These are phyloP conservation scores for Drosophila willistoni DNA, from an alignment of 1,140 invertebrate genomes.

Conservation along the genomic window DNA sequence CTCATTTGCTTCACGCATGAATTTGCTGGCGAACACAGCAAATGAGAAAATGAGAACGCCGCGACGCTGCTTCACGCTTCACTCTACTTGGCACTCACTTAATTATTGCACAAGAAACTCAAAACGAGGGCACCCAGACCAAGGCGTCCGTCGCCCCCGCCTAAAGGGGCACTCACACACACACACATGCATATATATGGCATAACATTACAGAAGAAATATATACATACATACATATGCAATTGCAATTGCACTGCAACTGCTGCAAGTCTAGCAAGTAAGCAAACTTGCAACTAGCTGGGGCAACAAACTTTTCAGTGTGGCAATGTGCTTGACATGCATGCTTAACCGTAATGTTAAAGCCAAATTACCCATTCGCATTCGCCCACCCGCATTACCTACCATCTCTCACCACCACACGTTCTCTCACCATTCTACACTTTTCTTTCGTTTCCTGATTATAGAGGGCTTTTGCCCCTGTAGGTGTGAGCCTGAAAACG, in stretches of 20 bases:
- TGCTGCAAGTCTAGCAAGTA: slow-evolving; percentile 34
- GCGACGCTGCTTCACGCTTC: slow-evolving; percentile 69
- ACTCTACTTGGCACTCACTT: slow-evolving; percentile 78
- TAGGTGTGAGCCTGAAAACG: slow-evolving; percentile 3
- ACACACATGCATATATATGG: neutral
- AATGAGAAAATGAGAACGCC: slow-evolving; percentile 61
- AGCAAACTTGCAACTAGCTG: slow-evolving; percentile 45
- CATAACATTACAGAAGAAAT: slow-evolving; percentile 14
- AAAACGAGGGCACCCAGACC: slow-evolving; percentile 66
- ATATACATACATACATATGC: slow-evolving; percentile 17
- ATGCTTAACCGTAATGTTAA: slow-evolving; percentile 67
- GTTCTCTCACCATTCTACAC: neutral
- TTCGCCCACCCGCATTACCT: neutral
- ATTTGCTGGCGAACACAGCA: slow-evolving; percentile 51
- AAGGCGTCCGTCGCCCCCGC: slow-evolving; percentile 18
- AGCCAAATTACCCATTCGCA: slow-evolving; percentile 62
- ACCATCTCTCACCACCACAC: neutral
- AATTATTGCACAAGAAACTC: slow-evolving; percentile 78
- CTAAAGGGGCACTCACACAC: slow-evolving; percentile 15
- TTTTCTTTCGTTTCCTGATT: slow-evolving; percentile 6
- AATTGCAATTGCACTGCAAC: slow-evolving; percentile 30
- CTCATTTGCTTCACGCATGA: slow-evolving; percentile 69
- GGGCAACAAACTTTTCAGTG: slow-evolving; percentile 76
- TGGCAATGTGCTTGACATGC: slow-evolving; percentile 74
- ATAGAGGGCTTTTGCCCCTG: neutral